These are phyloP conservation scores for Crioceris asparagi DNA, from an alignment of 2,888 invertebrate genomes.

Conservation along the genomic window DNA sequence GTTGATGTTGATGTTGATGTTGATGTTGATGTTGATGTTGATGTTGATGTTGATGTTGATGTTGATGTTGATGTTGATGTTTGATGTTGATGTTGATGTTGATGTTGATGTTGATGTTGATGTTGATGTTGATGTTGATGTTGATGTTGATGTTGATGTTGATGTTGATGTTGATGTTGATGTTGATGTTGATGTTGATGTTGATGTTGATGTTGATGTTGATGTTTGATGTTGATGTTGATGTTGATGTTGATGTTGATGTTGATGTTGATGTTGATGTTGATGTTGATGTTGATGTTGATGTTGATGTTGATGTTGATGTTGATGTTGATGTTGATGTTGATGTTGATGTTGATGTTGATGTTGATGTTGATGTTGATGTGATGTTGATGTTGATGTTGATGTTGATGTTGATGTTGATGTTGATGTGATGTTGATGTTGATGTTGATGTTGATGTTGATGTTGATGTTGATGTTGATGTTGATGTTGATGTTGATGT, in stretches of 20 bases:
- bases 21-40: conserved; percentile 1
- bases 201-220: no score
- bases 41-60: conserved; percentile 2
- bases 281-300: conserved; percentile 2
- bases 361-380: no score
- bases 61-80: no score
- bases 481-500: conserved; percentile 1
- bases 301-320: conserved; percentile 1
- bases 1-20: conserved; percentile 1
- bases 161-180: conserved; percentile 1
- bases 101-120: conserved; percentile 1
- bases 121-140: conserved; percentile 1
- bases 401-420: no score
- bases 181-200: conserved; percentile 1
- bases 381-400: no score
- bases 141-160: conserved; percentile 1
- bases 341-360: no score
- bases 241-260: conserved; percentile 1
- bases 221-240: no score
- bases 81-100: conserved; percentile 1
- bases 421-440: no score
- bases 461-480: conserved; percentile 1
- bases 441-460: conserved; percentile 1
- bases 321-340: conserved; percentile 1
- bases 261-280: conserved; percentile 1